Evolutionary conservation across 2,113 vertebrate genomes (phyloP), one percentile per base, ranked within the genome.

Genomic region (Lamprologus lemairii): DNA sequence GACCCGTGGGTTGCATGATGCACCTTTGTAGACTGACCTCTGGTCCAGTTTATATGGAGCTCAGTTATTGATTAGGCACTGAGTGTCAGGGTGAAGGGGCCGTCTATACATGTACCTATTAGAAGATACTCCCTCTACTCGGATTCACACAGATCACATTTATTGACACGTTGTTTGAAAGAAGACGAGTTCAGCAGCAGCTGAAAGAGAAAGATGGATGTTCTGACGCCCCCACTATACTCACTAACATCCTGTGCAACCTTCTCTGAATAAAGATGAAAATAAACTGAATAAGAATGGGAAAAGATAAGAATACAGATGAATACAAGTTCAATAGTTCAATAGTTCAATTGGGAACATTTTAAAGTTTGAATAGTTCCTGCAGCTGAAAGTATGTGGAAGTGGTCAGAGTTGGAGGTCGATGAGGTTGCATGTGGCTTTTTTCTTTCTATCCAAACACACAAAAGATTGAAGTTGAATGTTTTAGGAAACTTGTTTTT

Each of bases 391-490:
- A 16, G 55, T 58, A 9, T 58, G 4, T 58, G 2, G 55, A 58
- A 16, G 23, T 14, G 0, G 0, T 58, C 3, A 58, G 55, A 58
- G 23, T 16, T 58, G 55, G 55, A 58, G 55, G 55, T 28, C 26
- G 3, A 28, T 16, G 0, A 58, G 55, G 23, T 16, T 2, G 0
- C 7, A 9, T 28, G 23, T 58, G 55, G 23, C 23, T 57, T 16
- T 16, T 3, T 28, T 58, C 23, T 28, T 28, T 16, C 55, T 9
- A 16, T 57, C 55, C 23, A 57, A 28, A 57, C 8, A 28, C 55
- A 57, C 55, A 16, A 9, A 28, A 57, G 23, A 57, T 58, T 58
- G 4, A 28, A 28, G 28, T 28, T 28, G 1, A 28, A 28, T 28
- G 28, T 28, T 28, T 28, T 28, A 28, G 28, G 28, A 28, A 28